phyloP scores from a whole-genome alignment of 2,888 invertebrate species.

The Athetis lepigone region DNA sequence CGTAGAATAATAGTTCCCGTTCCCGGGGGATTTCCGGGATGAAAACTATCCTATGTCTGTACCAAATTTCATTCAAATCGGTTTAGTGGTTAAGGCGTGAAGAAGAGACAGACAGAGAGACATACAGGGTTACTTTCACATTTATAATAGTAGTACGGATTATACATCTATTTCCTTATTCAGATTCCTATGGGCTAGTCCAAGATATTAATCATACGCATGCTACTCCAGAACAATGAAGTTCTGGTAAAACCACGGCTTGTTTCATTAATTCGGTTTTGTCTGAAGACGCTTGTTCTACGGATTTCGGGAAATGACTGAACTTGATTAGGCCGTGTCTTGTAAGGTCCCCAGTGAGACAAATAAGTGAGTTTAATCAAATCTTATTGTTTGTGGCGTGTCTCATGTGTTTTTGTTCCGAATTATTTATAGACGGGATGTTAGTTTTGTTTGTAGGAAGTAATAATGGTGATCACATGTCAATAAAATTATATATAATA shows the following conservation, averaged over 20 bases:
- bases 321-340: slow-evolving; percentile 32
- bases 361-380: slow-evolving; percentile 16
- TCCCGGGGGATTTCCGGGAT: too few relatives aligned
- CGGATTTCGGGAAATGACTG: slow-evolving; percentile 21
- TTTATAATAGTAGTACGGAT: too few relatives aligned
- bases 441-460: too few relatives aligned
- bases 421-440: too few relatives aligned
- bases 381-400: slow-evolving; percentile 13
- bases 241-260: slow-evolving; percentile 47
- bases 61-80: too few relatives aligned
- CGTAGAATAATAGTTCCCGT: too few relatives aligned
- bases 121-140: too few relatives aligned
- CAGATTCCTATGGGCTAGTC: slow-evolving; percentile 11
- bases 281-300: slow-evolving; percentile 13
- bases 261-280: slow-evolving; percentile 52
- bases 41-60: too few relatives aligned
- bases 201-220: slow-evolving; percentile 58
- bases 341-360: neutral
- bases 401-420: neutral
- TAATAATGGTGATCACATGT: too few relatives aligned
- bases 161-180: slow-evolving; percentile 12
- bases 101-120: too few relatives aligned
- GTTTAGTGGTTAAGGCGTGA: too few relatives aligned
- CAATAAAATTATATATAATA: too few relatives aligned
- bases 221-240: slow-evolving; percentile 44